These are phyloP conservation scores for Phthorimaea operculella DNA, from an alignment of 1,140 invertebrate genomes.

Conservation along the genomic window DNA sequence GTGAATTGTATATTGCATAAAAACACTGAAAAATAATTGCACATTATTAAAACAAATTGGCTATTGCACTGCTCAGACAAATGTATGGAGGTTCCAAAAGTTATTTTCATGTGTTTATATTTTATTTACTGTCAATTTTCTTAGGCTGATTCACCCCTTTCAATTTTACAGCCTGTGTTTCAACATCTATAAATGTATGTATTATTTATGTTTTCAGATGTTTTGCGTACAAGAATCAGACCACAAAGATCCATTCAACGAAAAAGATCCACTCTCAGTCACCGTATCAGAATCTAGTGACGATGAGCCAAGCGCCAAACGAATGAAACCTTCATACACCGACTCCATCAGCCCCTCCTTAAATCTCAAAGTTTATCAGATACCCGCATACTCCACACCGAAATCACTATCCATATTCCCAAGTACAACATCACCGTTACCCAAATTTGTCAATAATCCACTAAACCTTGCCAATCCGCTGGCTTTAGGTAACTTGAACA, in stretches of 20 bases:
- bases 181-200: too few species aligned
- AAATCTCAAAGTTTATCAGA: slow-evolving; percentile 54
- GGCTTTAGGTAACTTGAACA: slow-evolving; percentile 26
- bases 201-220: slow-evolving; percentile 39
- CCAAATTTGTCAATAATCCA: slow-evolving; percentile 59
- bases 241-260: slow-evolving; percentile 36
- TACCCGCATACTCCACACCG: slow-evolving; percentile 47
- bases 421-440: slow-evolving; percentile 28
- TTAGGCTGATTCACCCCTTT: too few species aligned
- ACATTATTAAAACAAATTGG: too few species aligned
- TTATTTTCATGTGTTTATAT: too few species aligned
- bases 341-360: slow-evolving; percentile 25
- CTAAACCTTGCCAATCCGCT: slow-evolving; percentile 54
- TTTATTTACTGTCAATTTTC: too few species aligned
- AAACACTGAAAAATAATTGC: too few species aligned
- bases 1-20: too few species aligned
- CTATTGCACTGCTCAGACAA: too few species aligned
- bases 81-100: too few species aligned
- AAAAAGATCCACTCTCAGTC: slow-evolving; percentile 40
- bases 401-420: slow-evolving; percentile 46
- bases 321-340: slow-evolving; percentile 28
- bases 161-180: too few species aligned
- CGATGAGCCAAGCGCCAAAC: slow-evolving; percentile 47
- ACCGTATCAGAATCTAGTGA: slow-evolving; percentile 44
- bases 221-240: slow-evolving; percentile 57